Evolutionary conservation across 92 coral and sea anemone species (phyloP).

Genomic region (Epizoanthus illoricatus): DNA sequence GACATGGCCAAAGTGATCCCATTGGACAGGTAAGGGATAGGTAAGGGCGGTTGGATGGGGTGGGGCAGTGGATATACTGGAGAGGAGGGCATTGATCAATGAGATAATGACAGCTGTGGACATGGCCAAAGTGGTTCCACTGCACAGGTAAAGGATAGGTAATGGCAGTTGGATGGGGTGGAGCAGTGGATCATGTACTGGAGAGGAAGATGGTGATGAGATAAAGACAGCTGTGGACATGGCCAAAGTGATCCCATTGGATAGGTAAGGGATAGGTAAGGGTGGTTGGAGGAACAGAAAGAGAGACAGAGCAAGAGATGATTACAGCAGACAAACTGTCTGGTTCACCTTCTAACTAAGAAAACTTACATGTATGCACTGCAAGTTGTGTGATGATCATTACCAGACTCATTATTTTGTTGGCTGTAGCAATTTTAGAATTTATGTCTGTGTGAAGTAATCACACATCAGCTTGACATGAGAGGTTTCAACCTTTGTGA

Average conservation of each 20-base stretch:
- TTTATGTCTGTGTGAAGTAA: no score
- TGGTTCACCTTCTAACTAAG: no score
- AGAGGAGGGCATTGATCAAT: constrained; percentile 77
- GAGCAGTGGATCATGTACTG: constrained; percentile 96
- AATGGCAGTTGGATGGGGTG: no score
- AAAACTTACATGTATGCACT: no score
- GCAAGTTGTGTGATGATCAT: background rate
- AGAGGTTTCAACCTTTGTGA: no score
- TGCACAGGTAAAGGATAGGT: constrained; percentile 71
- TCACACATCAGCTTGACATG: no score
- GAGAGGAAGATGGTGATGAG: constrained; percentile 84
- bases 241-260: constrained; percentile 81
- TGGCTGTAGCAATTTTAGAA: no score
- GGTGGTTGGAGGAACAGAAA: no score
- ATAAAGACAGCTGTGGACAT: constrained; percentile 72
- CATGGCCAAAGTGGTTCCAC: constrained; percentile 76
- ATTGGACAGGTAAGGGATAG: constrained; percentile 73
- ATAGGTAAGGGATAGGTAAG: constrained; percentile 62
- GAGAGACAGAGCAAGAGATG: no score
- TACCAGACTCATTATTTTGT: no score
- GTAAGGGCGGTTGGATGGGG: no score
- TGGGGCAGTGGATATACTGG: constrained; percentile 99
- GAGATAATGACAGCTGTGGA: constrained; percentile 81
- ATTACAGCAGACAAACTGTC: no score
- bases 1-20: constrained; percentile 79